Percentiles rank a stretch among this genome's conserved stretches.
Conservation (phyloP, 2,113 vertebrate genomes). For the Mustela lutreola region DNA sequence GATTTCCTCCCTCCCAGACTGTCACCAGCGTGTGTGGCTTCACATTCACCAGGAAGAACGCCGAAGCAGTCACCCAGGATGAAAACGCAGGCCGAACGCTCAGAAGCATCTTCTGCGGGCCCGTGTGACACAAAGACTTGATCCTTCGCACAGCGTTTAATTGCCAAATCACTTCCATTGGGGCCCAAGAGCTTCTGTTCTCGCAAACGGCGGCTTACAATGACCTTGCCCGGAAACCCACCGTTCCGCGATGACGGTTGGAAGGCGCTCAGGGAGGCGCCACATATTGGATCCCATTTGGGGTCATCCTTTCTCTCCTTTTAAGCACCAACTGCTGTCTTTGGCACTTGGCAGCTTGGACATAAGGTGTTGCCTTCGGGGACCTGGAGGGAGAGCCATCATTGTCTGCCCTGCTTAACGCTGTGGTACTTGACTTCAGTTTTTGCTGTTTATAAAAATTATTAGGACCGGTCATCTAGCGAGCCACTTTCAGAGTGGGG, state of each 20-base stretch:
- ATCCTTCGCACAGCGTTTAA: neutral
- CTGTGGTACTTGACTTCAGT: neutral
- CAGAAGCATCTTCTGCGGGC: neutral
- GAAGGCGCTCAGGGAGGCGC: neutral
- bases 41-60: neutral
- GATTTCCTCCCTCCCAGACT: neutral
- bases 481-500: constrained; percentile 52
- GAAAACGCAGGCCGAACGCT: neutral
- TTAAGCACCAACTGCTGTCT: neutral
- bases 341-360: constrained; percentile 5
- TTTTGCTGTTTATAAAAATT: constrained; percentile 66
- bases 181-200: neutral
- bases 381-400: neutral
- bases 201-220: neutral
- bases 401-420: constrained; percentile 38
- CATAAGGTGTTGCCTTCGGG: neutral
- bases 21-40: fast-evolving
- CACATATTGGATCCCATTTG: neutral
- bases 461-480: neutral
- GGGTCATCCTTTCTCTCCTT: neutral
- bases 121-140: neutral
- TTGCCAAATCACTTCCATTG: neutral
- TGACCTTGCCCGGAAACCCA: neutral
- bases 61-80: neutral
- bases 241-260: neutral